A percentile compares a stretch with the other conserved stretches of the same genome.
These are phyloP conservation scores for Dusona sp. DNA, from an alignment of 2,888 invertebrate species.

Conservation along the genomic window DNA sequence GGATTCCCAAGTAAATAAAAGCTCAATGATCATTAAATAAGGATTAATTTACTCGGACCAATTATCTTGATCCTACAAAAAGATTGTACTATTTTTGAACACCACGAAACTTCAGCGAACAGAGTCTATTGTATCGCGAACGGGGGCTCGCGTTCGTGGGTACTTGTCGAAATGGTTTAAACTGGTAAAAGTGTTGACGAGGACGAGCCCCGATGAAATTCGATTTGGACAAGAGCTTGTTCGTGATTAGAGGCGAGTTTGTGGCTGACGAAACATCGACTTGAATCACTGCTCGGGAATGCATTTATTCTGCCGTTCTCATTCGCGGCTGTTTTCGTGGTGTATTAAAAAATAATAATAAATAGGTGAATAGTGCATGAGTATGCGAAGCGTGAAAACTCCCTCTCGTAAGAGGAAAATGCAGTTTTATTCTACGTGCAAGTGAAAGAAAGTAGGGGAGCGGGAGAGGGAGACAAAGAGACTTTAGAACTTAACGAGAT, in stretches of 20 bases:
- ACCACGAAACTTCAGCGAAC: not conserved
- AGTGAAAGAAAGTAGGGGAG: not conserved
- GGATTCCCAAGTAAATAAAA: too few relatives aligned
- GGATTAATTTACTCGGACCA: too few relatives aligned
- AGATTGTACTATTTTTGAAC: not conserved
- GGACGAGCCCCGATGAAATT: not conserved
- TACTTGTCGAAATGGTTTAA: not conserved
- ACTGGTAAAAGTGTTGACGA: not conserved
- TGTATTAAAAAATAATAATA: not conserved
- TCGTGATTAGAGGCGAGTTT: not conserved
- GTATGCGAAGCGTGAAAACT: not conserved
- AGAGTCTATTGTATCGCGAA: not conserved
- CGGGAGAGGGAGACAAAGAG: not conserved
- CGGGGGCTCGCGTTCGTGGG: not conserved
- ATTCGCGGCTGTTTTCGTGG: not conserved
- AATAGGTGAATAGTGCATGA: not conserved
- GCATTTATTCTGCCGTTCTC: not conserved
- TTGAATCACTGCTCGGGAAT: slow-evolving; percentile 20
- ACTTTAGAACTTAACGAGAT: not conserved
- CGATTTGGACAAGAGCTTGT: not conserved
- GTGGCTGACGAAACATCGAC: slow-evolving; percentile 41
- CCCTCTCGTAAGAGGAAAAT: not conserved
- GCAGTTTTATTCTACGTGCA: not conserved
- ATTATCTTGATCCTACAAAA: too few relatives aligned
- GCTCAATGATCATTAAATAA: too few relatives aligned